Evolutionary conservation across 2,888 invertebrate species (phyloP).

Genomic region (Nemoura dubitans): DNA sequence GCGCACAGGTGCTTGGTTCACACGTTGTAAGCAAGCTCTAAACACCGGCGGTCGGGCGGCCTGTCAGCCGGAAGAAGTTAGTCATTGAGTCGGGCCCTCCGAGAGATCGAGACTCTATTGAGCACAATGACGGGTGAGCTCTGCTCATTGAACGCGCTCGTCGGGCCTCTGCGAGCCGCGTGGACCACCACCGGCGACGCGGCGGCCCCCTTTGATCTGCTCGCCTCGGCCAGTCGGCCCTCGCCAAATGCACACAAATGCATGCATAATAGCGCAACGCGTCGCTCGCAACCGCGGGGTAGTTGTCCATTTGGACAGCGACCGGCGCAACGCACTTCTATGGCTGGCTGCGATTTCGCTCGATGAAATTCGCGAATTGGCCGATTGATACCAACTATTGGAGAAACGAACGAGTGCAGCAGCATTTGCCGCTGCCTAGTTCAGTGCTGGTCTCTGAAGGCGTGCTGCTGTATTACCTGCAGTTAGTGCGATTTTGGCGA

Average conservation of each 20-base stretch:
- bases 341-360: background rate
- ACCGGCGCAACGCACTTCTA: no score
- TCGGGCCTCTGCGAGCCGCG: background rate
- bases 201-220: slow-evolving; percentile 15
- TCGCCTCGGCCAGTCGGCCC: no score
- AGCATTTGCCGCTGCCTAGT: no score
- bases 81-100: background rate
- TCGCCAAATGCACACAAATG: slow-evolving; percentile 20
- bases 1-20: background rate
- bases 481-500: background rate
- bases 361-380: background rate
- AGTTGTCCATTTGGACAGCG: background rate
- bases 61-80: slow-evolving; percentile 38
- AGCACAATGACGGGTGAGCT: slow-evolving; percentile 7
- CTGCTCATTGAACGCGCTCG: background rate
- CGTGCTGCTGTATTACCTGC: no score
- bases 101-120: background rate
- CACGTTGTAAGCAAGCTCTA: slow-evolving; percentile 37
- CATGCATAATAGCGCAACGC: background rate
- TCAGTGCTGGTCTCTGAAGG: background rate
- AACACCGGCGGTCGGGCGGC: slow-evolving; percentile 9
- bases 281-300: background rate
- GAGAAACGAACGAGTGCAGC: no score
- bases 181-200: slow-evolving; percentile 2
- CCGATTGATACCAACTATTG: no score